These are phyloP conservation scores for Eucera pruinosa DNA, from an alignment of 2,888 invertebrate species.

Conservation along the genomic window DNA sequence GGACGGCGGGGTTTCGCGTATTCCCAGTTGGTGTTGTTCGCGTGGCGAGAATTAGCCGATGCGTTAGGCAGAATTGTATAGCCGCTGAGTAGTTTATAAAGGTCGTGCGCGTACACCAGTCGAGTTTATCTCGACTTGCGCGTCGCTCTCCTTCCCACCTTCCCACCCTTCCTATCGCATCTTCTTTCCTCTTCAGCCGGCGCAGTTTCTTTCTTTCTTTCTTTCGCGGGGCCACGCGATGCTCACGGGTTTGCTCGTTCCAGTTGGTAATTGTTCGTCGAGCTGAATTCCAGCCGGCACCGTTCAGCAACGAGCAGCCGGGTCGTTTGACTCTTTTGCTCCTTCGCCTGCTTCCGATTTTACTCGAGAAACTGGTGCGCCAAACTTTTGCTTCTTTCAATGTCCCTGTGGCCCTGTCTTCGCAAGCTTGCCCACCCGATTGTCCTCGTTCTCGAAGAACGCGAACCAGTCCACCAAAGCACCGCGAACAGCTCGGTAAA, in stretches of 20 bases:
- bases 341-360: not conserved
- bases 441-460: constrained; percentile 3
- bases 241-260: constrained; percentile 50
- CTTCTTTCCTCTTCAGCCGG: not conserved
- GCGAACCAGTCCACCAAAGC: too few relatives aligned
- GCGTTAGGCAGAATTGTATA: constrained; percentile 54
- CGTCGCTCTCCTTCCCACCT: constrained; percentile 1
- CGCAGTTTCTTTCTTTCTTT: constrained; percentile 13
- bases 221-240: constrained; percentile 57
- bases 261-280: constrained; percentile 74
- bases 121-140: constrained; percentile 40
- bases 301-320: constrained; percentile 25
- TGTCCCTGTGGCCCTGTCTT: too few relatives aligned
- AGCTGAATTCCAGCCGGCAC: constrained; percentile 71
- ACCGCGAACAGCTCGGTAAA: not conserved
- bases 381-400: not conserved
- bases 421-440: too few relatives aligned
- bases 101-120: constrained; percentile 41
- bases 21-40: constrained; percentile 46
- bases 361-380: not conserved
- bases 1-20: not conserved
- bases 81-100: constrained; percentile 63
- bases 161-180: not conserved
- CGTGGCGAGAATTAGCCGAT: constrained; percentile 61
- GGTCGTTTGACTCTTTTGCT: not conserved